Evolutionary conservation across 2,797 vertebrate species (phyloP), one percentile per base, ranked within the genome.

Genomic region (Chaetodon trifasciatus): DNA sequence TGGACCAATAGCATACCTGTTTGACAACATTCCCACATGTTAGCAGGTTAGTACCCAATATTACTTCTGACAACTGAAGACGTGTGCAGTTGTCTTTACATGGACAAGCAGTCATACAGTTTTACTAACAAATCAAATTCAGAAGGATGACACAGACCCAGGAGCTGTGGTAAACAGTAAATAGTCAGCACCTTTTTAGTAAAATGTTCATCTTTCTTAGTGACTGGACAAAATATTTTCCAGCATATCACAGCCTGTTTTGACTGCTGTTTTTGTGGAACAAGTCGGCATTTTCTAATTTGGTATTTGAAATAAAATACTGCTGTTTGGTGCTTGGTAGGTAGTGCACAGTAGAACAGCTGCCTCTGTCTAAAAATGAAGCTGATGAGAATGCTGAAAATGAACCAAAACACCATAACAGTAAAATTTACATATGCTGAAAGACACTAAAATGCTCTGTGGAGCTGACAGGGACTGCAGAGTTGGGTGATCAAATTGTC

Each of bases 11-110:
- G 19, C 40, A 47, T 55, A 56, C 50, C 58, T 77, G 67, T 44
- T n/a, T n/a, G 60, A 65, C 60, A 42, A 42, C 60, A 70, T 57
- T 64, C 52, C 52, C 17, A 49, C 66, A 42, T 5, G 46, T 50
- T 68, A 61, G 53, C 55, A 21, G 5, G 24, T 60, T 58, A 66
- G 44, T 44, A 44, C 44, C 40, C 28, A 39, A 24, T 58, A 21
- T 19, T 50, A 13, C 7, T 13, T 24, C 13, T 5, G 23, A 44
- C 46, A 60, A 15, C 9, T 21, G 19, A 23, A 23, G 24, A 19
- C 0, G 6, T 40, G 49, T 17, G 3, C 12, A 21, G 10, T 56
- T 24, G 28, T 56, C 13, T 73, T 49, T 1, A 32, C 28, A 32
- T 32, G 10, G 15, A 37, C 40, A 37, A 3, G 9, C 16, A 24